phyloP scores from a whole-genome alignment of 35 echinoderm and acorn worm species.

The Ophiothrix spiculata region DNA sequence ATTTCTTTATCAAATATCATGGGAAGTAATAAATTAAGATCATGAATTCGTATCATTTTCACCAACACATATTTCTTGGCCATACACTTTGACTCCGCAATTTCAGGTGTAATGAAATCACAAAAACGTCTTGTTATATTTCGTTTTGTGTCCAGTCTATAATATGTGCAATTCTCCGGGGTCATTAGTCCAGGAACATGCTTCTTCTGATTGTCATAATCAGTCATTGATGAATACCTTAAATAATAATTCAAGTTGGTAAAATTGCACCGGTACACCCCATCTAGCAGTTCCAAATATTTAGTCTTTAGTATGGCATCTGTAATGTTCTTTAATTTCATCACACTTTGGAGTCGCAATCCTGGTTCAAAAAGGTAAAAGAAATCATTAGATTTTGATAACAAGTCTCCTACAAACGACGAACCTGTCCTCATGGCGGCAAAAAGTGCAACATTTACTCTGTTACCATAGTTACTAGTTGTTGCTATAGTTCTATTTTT shows the following conservation, averaged over 20 bases:
- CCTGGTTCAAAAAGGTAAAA: constrained; percentile 73
- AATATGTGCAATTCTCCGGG: background rate
- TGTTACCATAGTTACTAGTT: too few relatives aligned
- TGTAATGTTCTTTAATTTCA: background rate
- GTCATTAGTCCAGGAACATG: constrained; percentile 1
- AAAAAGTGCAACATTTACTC: constrained; percentile 21
- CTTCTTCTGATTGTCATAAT: background rate
- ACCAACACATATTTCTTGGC: constrained; percentile 22
- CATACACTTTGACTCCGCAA: constrained; percentile 20
- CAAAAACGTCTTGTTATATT: constrained; percentile 1
- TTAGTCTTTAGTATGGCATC: background rate
- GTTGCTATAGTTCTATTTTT: too few relatives aligned
- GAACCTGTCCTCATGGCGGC: constrained; percentile 66
- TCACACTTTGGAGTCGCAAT: constrained; percentile 2
- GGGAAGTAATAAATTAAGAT: constrained; percentile 56
- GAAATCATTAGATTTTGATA: constrained; percentile 36
- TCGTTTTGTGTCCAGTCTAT: background rate
- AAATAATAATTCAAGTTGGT: constrained; percentile 7
- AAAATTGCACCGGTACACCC: constrained; percentile 12
- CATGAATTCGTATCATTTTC: constrained; percentile 48
- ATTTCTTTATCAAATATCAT: constrained; percentile 36
- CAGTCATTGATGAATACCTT: background rate
- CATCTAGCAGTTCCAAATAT: constrained; percentile 13
- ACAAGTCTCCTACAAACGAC: constrained; percentile 60
- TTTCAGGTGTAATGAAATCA: background rate